phyloP scores from a whole-genome alignment of 2,888 invertebrate species.

The Ormyrus thymus region DNA sequence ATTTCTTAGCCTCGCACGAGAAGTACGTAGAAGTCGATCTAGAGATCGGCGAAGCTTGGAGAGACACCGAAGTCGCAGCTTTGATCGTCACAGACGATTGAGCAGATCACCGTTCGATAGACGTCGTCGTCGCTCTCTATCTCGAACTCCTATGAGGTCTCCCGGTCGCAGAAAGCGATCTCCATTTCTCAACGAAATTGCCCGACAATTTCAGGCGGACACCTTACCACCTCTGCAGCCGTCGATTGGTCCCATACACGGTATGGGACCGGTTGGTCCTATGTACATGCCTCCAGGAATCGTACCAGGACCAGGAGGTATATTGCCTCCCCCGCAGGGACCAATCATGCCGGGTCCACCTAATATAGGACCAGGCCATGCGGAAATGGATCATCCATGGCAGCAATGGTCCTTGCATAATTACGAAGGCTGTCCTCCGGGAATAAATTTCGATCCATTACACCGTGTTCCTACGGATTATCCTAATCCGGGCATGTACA shows the following conservation, averaged over 20 bases:
- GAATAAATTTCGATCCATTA: conserved; percentile 40
- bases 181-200: conserved; percentile 72
- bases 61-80: conserved; percentile 64
- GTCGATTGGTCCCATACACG: conserved; percentile 33
- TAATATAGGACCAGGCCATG: conserved; percentile 1
- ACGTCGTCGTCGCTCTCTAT: conserved; percentile 63
- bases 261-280: conserved; percentile 13
- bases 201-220: conserved; percentile 68
- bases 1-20: conserved; percentile 32
- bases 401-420: conserved; percentile 22
- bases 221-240: conserved; percentile 50
- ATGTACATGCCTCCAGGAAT: conserved; percentile 24
- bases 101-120: conserved; percentile 70
- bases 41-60: conserved; percentile 69
- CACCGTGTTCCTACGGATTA: conserved; percentile 59
- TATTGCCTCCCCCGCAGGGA: conserved; percentile 20
- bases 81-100: conserved; percentile 65
- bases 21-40: conserved; percentile 66
- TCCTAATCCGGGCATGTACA: conserved; percentile 62
- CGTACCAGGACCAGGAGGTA: conserved; percentile 31
- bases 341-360: conserved; percentile 30
- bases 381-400: conserved; percentile 40
- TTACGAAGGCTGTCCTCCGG: conserved; percentile 63
- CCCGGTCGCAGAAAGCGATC: conserved; percentile 70
- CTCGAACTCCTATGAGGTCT: conserved; percentile 66